Evolutionary conservation across 2,888 invertebrate species (phyloP).

Genomic region (Drosophila sordidapex): DNA sequence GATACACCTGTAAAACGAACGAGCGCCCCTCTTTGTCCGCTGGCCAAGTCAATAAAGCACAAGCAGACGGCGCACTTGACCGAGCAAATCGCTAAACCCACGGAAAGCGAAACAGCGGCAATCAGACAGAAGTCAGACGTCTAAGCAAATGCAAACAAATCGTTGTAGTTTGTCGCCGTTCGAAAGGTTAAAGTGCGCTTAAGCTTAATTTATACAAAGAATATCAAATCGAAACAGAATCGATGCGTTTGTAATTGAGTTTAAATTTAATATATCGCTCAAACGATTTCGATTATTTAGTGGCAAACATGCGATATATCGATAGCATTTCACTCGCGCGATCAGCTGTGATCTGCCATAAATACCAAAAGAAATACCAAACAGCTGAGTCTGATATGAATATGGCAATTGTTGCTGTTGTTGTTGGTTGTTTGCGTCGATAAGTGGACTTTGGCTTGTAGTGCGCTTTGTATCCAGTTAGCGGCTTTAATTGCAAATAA

Average conservation of each 20-base stretch:
- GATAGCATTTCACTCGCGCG: conserved; percentile 21
- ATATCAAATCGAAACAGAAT: conserved; percentile 43
- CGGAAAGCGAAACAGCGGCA: conserved; percentile 11
- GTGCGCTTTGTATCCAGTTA: conserved; percentile 33
- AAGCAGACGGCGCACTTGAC: conserved; percentile 40
- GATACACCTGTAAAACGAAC: conserved; percentile 46
- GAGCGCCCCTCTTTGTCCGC: conserved; percentile 10
- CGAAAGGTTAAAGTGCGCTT: conserved; percentile 65
- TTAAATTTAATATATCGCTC: not conserved
- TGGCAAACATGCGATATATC: conserved; percentile 27
- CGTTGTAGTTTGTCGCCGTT: conserved; percentile 16
- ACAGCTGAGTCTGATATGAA: conserved; percentile 27
- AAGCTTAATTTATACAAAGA: conserved; percentile 28
- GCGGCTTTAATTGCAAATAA: conserved; percentile 36
- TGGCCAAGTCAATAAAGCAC: conserved; percentile 36
- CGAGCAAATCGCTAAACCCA: conserved; percentile 24
- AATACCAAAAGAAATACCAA: conserved; percentile 31
- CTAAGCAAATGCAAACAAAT: conserved; percentile 58
- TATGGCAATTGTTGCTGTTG: conserved; percentile 12
- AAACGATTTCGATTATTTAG: conserved; percentile 7
- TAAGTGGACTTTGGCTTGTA: conserved; percentile 67
- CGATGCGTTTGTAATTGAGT: not conserved
- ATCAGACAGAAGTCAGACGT: conserved; percentile 9
- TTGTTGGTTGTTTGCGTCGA: conserved; percentile 39
- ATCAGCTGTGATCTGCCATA: conserved; percentile 59